Evolutionary conservation across 2,797 vertebrate genomes (phyloP).

Genomic region (Melopsittacus undulatus): DNA sequence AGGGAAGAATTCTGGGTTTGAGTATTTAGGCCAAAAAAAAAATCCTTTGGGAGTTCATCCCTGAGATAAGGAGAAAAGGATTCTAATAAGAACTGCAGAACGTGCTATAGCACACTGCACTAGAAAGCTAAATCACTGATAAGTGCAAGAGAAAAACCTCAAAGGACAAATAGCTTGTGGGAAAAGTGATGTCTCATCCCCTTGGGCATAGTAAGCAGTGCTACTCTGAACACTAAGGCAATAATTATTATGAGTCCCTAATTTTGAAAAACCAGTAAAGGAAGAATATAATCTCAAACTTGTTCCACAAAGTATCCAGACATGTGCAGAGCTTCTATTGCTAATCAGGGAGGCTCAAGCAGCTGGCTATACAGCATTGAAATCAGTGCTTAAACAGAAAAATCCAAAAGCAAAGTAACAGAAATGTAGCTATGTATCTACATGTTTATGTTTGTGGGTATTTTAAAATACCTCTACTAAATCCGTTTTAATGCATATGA

Average conservation of each 20-base stretch:
- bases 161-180: background rate
- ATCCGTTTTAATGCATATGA: background rate
- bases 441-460: background rate
- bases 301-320: background rate
- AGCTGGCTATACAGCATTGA: fast-evolving
- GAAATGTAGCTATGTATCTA: background rate
- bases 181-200: background rate
- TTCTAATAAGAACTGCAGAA: background rate
- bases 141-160: conserved; percentile 5
- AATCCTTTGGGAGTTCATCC: background rate
- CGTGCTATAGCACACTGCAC: background rate
- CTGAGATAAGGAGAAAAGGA: background rate
- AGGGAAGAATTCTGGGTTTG: background rate
- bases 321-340: background rate
- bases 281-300: background rate
- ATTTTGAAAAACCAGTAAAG: background rate
- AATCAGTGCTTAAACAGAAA: background rate
- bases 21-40: background rate
- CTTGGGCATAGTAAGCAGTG: background rate
- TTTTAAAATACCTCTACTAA: background rate
- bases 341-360: background rate
- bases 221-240: background rate
- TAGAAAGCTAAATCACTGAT: background rate
- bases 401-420: background rate
- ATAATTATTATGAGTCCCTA: background rate